phyloP scores from a whole-genome alignment of 2,888 invertebrate species.

The Acanthosepion lycidas region DNA sequence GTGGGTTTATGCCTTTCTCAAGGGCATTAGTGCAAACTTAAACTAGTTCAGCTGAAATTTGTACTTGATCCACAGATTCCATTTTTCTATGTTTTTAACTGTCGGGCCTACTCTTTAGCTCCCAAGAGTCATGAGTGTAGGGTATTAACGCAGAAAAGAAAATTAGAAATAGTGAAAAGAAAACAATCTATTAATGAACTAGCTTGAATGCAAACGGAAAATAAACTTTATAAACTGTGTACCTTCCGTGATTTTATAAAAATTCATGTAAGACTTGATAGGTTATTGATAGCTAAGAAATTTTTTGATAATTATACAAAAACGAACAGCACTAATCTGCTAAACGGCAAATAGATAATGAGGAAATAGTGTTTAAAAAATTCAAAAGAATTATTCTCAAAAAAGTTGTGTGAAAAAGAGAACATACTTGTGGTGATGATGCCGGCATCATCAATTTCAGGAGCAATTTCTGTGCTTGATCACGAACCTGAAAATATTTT shows the following conservation, averaged over 20 bases:
- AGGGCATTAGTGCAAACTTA: neutral
- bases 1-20: neutral
- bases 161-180: neutral
- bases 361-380: neutral
- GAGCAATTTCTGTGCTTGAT: slow-evolving; percentile 84
- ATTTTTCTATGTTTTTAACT: neutral
- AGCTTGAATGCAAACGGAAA: neutral
- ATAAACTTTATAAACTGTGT: too few species aligned
- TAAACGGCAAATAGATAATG: too few species aligned
- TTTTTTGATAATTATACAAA: too few species aligned
- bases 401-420: neutral
- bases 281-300: too few species aligned
- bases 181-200: neutral
- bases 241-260: too few species aligned
- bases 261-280: too few species aligned
- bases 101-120: neutral
- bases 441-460: slow-evolving; percentile 84
- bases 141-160: neutral
- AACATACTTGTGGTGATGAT: slow-evolving; percentile 78
- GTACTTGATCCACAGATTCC: neutral
- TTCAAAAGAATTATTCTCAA: neutral
- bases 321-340: too few species aligned
- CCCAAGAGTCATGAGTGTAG: neutral
- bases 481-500: slow-evolving; percentile 78
- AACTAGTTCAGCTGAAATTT: neutral